phyloP scores from a whole-genome alignment of 2,888 invertebrate genomes.

The Saturnia japonica region DNA sequence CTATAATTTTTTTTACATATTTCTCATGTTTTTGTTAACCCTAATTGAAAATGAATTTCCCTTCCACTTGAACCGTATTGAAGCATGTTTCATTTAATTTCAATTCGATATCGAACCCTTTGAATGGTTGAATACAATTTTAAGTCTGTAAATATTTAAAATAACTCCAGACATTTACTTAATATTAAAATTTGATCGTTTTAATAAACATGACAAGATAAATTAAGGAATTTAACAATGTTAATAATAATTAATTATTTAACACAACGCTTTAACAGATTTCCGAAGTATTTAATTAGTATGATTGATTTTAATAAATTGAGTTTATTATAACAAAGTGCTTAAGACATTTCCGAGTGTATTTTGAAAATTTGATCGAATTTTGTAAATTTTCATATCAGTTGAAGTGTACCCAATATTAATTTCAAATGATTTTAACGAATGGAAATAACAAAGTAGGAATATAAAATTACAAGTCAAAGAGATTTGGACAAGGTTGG shows the following conservation, averaged over 20 bases:
- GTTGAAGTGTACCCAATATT: background rate
- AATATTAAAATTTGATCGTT: background rate
- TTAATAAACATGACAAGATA: background rate
- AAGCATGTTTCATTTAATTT: background rate
- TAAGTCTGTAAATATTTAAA: slow-evolving; percentile 4
- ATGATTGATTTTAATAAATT: background rate
- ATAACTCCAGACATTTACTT: background rate
- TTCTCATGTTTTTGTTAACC: background rate
- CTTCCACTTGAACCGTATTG: background rate
- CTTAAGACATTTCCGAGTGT: background rate
- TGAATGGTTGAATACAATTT: background rate
- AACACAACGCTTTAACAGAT: background rate
- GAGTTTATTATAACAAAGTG: background rate
- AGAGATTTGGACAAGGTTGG: too few relatives aligned
- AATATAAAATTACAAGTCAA: background rate
- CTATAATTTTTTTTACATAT: background rate
- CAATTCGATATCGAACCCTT: background rate
- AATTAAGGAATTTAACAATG: background rate
- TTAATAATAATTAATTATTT: background rate
- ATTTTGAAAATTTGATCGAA: background rate
- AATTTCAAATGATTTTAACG: background rate
- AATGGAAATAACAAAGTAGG: background rate
- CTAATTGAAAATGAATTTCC: background rate
- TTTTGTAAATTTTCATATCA: background rate
- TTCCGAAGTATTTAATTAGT: slow-evolving; percentile 1